Evolutionary conservation across 1,140 invertebrate genomes (phyloP), one percentile per base, ranked within the genome.

Genomic region (Coenobita brevimanus): DNA sequence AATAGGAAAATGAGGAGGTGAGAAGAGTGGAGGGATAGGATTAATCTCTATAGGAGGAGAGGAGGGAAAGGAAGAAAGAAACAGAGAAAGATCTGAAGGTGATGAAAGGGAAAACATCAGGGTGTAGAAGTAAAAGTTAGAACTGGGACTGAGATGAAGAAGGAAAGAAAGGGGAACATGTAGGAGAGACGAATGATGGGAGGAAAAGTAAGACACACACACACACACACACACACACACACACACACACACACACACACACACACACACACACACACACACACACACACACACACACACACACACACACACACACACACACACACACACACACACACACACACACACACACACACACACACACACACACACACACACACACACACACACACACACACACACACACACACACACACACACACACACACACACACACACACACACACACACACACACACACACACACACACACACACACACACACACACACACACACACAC

Each of bases 211-310:
- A n/a, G n/a, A n/a, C n/a, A n/a, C n/a, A n/a, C n/a, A n/a, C n/a
- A n/a, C n/a, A n/a, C 4, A 75, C 3, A 75, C 4, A 75, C 4
- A 33, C 38, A 76, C 4, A 80, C 43, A 80, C 17, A 79, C 33
- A 79, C 10, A 57, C 30, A 79, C 10, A 79, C 33, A 79, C 10
- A 79, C 38, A 79, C 10, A 79, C 10, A 43, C 10, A 57, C 33
- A 50, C 10, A 79, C 10, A 57, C 27, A 43, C n/a, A n/a, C 21
- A 62, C n/a, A 73, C 24, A 50, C 33, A 50, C 27, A 50, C 6
- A 78, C 33, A 78, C 6, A 50, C 33, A 50, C 27, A 78, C 6
- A 33, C 38, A 50, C 6, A 50, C 33, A 78, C 33, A 78, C 33
- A 78, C n/a, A n/a, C n/a, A n/a, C n/a, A n/a, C n/a, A n/a, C n/a